These are phyloP conservation scores for Chesias legatella DNA, from an alignment of 2,888 invertebrate species.

Conservation along the genomic window DNA sequence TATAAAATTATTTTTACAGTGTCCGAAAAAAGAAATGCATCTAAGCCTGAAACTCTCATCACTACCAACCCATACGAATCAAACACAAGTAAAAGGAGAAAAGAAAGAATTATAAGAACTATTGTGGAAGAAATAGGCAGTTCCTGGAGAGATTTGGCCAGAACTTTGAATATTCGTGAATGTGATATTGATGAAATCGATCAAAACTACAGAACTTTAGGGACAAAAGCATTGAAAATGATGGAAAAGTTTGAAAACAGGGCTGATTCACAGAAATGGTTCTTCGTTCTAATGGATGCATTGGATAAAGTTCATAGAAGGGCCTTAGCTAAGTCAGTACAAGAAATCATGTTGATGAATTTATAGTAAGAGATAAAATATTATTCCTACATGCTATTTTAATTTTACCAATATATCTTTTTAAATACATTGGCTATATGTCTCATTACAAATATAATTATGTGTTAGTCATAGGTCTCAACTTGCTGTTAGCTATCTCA, in stretches of 20 bases:
- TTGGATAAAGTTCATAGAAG: constrained; percentile 57
- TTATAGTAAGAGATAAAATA: too few species aligned
- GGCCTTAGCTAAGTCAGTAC: constrained; percentile 53
- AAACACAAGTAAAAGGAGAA: constrained; percentile 44
- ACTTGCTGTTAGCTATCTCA: too few species aligned
- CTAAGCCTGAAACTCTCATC: constrained; percentile 27
- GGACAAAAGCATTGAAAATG: constrained; percentile 48
- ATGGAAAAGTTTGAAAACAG: constrained; percentile 46
- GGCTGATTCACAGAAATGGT: constrained; percentile 62
- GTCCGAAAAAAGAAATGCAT: constrained; percentile 26
- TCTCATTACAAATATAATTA: too few species aligned
- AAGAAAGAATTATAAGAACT: constrained; percentile 50
- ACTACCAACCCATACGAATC: constrained; percentile 35
- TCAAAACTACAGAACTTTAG: constrained; percentile 33
- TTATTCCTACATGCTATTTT: too few species aligned
- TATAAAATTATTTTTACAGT: too few species aligned
- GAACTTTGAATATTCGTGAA: constrained; percentile 60
- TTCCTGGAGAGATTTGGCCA: constrained; percentile 61
- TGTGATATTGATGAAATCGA: constrained; percentile 60
- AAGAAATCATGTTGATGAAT: constrained; percentile 60
- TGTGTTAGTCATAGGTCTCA: too few species aligned
- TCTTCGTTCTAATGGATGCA: constrained; percentile 58
- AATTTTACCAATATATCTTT: too few species aligned
- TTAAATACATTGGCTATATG: too few species aligned
- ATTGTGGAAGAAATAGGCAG: constrained; percentile 58